Base-by-base conservation (phyloP, 2,113 vertebrate species). In the Tyrannus savana region DNA sequence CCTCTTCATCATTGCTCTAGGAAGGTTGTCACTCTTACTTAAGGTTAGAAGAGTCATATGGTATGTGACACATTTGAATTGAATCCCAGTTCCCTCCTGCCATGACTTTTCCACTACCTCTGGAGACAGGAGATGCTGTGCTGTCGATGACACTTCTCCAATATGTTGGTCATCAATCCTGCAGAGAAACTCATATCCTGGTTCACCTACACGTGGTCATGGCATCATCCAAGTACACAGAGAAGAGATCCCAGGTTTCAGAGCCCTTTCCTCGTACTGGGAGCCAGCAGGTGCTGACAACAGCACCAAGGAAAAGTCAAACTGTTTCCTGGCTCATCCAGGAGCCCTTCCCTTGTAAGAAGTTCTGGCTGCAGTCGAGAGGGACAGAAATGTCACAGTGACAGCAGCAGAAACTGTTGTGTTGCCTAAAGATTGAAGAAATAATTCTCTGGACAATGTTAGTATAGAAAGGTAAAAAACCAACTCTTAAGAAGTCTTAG, bases 91-190 rank as follows among this genome's bases (percentile, higher is more conserved):
- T 76, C 3, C 12, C 12, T 83, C 25, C 49, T 83, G 4, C 39
- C 12, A 7, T 37, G 52, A 47, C 27, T 41, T 73, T 78, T n/a
- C 28, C 31, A 23, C 25, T 49, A 6, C 12, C 9, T 30, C 1
- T 13, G 16, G 9, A 56, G 42, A 30, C 33, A 68, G 66, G 7
- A 79, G 17, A 37, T 50, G n/a, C 1, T 58, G 21, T 66, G 16
- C 14, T 28, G 9, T 17, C 56, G 27, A 24, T 31, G 9, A 14
- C 2, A 37, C 9, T 52, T 87, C 62, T 63, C 33, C 28, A 35
- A 4, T 17, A 44, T 0, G 0, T 12, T 81, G 19, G 2, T 18
- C 35, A 44, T 60, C 50, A 56, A 1, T 2, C 6, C 30, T 44
- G 30, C 19, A 60, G 8, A 19, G 11, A 85, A 71, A 44, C 27